Evolutionary conservation across 2,888 invertebrate species (phyloP).

Genomic region (Aricia artaxerxes): DNA sequence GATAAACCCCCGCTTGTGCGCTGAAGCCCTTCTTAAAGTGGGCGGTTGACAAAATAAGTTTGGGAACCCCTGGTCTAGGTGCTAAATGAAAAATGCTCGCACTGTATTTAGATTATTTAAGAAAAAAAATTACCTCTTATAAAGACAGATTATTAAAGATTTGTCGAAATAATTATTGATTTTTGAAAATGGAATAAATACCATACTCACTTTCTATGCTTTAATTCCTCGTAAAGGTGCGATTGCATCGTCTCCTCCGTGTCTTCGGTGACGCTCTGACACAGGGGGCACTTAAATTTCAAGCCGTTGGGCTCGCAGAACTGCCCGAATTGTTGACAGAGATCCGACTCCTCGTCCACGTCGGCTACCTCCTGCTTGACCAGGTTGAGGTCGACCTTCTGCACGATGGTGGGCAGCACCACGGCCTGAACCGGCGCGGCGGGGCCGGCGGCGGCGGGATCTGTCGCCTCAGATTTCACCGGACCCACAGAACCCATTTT

Average conservation of each 20-base stretch:
- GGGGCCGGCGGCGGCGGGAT: slow-evolving; percentile 30
- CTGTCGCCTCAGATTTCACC: slow-evolving; percentile 54
- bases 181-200: background rate
- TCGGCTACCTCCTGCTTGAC: slow-evolving; percentile 61
- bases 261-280: slow-evolving; percentile 79
- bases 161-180: too few species aligned
- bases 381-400: slow-evolving; percentile 55
- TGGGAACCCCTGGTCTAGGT: too few species aligned
- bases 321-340: slow-evolving; percentile 58
- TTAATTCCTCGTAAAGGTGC: slow-evolving; percentile 84
- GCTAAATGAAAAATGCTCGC: too few species aligned
- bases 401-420: slow-evolving; percentile 36
- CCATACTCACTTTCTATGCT: slow-evolving; percentile 82
- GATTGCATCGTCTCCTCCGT: slow-evolving; percentile 81
- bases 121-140: too few species aligned
- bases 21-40: too few species aligned
- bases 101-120: too few species aligned
- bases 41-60: too few species aligned
- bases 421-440: slow-evolving; percentile 33
- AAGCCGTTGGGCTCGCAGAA: slow-evolving; percentile 77
- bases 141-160: too few species aligned
- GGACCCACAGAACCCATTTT: slow-evolving; percentile 46
- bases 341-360: slow-evolving; percentile 43
- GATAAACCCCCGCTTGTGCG: too few species aligned
- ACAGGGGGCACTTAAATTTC: slow-evolving; percentile 82